Base-by-base conservation (phyloP, 2,888 invertebrate species). In the Drosophila subsilvestris region DNA sequence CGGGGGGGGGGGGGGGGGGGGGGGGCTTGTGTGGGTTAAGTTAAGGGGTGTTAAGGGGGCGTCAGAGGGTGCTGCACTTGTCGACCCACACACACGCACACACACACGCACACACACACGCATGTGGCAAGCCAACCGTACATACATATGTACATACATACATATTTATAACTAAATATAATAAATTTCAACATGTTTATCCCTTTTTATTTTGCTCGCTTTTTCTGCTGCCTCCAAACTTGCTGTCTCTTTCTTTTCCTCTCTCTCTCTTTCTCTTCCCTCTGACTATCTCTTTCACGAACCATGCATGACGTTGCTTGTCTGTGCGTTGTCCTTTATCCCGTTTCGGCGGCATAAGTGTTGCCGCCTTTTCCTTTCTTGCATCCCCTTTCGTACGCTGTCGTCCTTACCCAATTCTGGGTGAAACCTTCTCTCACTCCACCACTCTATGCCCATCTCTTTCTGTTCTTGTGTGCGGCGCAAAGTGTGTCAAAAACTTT, bases 401-500 rank as follows among this genome's bases (percentile, higher is more conserved):
- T 60, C 44, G 37, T 37, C 37, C 37, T 37, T 37, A 37, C 37
- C 37, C 37, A 37, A 37, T 37, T 37, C 37, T 37, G 37, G 37
- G 7, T 37, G 14, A 37, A 37, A n/a, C 14, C 32, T 12, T 32
- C 37, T 12, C 32, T 14, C 32, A 12, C 5, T 5, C 32, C 12
- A 32, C 32, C 14, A 7, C 37, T 7, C 37, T 37, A 2, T 37
- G 6, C n/a, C 37, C 37, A n/a, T 7, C 67, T 51, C 56, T 37
- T 32, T 45, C 18, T 60, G 45, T 67, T 27, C 61, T 57, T 75
- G 54, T 58, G 49, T 59, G 63, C 56, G 59, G 55, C 59, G 54
- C 59, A 77, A 85, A 88, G 88, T 85, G 86, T 86, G 88, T 75
- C 87, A 86, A 76, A 88, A 86, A 88, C 72, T 88, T 86, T 37